Conservation (phyloP, 2,888 invertebrate genomes). For the Cataglyphis albicans region DNA sequence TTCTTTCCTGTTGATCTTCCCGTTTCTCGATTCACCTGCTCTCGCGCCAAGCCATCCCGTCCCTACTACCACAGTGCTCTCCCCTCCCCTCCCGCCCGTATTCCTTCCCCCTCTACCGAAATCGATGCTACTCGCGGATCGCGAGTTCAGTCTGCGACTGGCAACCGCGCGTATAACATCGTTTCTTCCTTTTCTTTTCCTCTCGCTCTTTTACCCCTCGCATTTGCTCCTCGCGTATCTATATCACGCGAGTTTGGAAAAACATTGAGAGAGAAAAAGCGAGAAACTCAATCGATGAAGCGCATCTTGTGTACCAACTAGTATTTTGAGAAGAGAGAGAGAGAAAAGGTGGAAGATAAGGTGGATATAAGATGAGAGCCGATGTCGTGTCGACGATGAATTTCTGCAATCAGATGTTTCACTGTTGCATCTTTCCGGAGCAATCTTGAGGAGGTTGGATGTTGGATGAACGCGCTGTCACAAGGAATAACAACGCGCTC, state of each 20-base stretch:
- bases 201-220: slow-evolving; percentile 15
- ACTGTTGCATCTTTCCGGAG: slow-evolving; percentile 40
- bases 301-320: slow-evolving; percentile 1
- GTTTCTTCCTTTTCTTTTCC: slow-evolving; percentile 56
- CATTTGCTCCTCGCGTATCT: slow-evolving; percentile 4
- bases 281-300: neutral
- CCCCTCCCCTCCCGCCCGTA: slow-evolving; percentile 65
- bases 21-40: slow-evolving; percentile 56
- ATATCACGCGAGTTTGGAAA: slow-evolving; percentile 4
- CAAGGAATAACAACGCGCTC: slow-evolving; percentile 68
- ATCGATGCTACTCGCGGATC: slow-evolving; percentile 82
- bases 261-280: neutral
- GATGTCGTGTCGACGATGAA: slow-evolving; percentile 36
- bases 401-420: slow-evolving; percentile 8
- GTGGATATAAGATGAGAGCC: slow-evolving; percentile 47
- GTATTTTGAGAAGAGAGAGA: slow-evolving; percentile 13
- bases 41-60: slow-evolving; percentile 38
- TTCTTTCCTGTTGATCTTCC: neutral
- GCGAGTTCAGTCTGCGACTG: slow-evolving; percentile 81
- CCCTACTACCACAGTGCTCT: slow-evolving; percentile 54
- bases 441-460: slow-evolving; percentile 71
- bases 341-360: slow-evolving; percentile 18
- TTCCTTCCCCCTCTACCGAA: slow-evolving; percentile 80
- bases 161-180: slow-evolving; percentile 79
- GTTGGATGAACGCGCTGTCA: slow-evolving; percentile 65